Base-by-base conservation (phyloP, 2,113 vertebrate genomes). In the Synchiropus splendidus region DNA sequence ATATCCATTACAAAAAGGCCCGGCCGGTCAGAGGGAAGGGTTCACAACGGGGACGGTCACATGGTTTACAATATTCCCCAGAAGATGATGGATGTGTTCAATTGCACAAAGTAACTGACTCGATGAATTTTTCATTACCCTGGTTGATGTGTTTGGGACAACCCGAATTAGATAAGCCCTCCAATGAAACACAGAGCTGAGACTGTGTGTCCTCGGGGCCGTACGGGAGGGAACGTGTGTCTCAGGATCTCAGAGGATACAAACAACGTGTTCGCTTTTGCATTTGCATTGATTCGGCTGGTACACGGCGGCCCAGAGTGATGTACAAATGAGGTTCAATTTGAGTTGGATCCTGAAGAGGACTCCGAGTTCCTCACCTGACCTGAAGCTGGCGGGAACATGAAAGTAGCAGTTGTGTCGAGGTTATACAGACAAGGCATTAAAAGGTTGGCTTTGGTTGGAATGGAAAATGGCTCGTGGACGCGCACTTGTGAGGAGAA, bases 51-150 rank as follows among this genome's bases (percentile, higher is more conserved):
- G 51, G 27, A n/a, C 9, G 18, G 37, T 44, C 52, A 52, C 45
- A 41, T 67, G 52, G 46, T 49, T 48, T 49, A 40, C 58, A 51
- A 41, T 63, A 61, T 48, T 44, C 36, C 54, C 41, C 53, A 50
- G 38, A 16, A 40, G 44, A 67, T 70, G 69, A 72, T 64, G 61
- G 59, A 76, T 70, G 69, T 49, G 57, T 67, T 67, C 69, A 64
- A 67, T 72, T 61, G 58, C 39, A 44, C 46, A 58, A 64, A 58
- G 64, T 61, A 72, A 69, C 58, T 72, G 67, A 72, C 46, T 67
- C 50, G 32, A 70, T 64, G 51, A 58, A 64, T 70, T 67, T 73
- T 72, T 64, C 62, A 70, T 70, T 67, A 76, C 43, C 56, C 51
- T 18, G 48, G 55, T 59, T 61, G 54, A 58, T 56, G 18, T 67